A percentile compares a stretch with the other conserved stretches of the same genome.
These are phyloP conservation scores for Neoaliturus tenellus DNA, from an alignment of 2,888 invertebrate genomes.

Conservation along the genomic window DNA sequence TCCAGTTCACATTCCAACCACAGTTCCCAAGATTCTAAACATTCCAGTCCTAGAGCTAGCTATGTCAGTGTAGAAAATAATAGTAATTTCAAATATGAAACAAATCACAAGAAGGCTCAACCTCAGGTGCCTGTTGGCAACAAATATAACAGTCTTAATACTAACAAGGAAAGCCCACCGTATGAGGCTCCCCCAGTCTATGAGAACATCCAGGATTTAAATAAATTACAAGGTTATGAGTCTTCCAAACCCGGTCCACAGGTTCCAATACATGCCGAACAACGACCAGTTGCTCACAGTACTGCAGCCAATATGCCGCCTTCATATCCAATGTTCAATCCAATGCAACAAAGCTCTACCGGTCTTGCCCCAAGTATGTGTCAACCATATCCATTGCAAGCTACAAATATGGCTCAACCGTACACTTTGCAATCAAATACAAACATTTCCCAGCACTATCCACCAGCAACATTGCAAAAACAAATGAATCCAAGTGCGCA, in stretches of 20 bases:
- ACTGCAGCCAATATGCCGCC: constrained; percentile 56
- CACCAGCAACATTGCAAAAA: constrained; percentile 11
- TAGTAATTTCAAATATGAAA: constrained; percentile 74
- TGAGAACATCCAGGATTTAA: constrained; percentile 79
- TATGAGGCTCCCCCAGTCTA: constrained; percentile 78
- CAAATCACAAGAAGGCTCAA: constrained; percentile 84
- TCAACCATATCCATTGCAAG: background rate
- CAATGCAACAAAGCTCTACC: background rate
- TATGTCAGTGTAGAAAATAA: constrained; percentile 69
- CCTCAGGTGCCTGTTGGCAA: constrained; percentile 85
- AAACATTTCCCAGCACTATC: constrained; percentile 7
- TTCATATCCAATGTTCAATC: constrained; percentile 59
- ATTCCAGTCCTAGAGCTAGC: constrained; percentile 73
- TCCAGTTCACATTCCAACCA: constrained; percentile 73
- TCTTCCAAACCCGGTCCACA: constrained; percentile 73
- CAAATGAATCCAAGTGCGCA: constrained; percentile 21
- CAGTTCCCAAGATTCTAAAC: constrained; percentile 73
- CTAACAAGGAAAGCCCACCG: constrained; percentile 70
- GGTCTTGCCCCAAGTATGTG: background rate
- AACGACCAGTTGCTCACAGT: constrained; percentile 60
- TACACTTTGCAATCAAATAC: background rate
- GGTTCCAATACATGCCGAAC: constrained; percentile 68
- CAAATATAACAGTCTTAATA: constrained; percentile 70
- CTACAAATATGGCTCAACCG: background rate
- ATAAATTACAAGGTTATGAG: constrained; percentile 71